phyloP scores from a whole-genome alignment of 2,888 invertebrate genomes.

The Drosophila putrida region DNA sequence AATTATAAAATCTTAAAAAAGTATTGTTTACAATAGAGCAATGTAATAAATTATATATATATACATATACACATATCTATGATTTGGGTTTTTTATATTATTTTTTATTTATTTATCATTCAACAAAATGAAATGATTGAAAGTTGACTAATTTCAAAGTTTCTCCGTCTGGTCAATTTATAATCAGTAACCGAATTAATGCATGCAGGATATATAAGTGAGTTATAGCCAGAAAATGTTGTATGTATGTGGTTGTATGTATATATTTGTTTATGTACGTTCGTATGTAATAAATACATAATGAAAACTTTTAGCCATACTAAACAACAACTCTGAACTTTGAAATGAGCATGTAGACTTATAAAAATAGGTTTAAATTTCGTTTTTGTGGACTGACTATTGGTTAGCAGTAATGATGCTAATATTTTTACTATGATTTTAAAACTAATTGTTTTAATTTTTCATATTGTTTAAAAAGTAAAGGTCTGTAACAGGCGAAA shows the following conservation, averaged over 20 bases:
- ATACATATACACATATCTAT: neutral
- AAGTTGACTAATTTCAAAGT: slow-evolving; percentile 6
- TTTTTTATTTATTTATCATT: neutral
- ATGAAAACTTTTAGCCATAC: neutral
- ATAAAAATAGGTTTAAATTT: slow-evolving; percentile 1
- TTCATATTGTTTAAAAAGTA: no score
- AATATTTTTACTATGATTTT: neutral
- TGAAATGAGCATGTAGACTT: slow-evolving; percentile 7
- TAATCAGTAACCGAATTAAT: slow-evolving; percentile 15
- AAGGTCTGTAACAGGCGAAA: no score
- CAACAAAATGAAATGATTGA: neutral
- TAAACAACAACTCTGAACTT: neutral
- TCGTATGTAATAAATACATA: slow-evolving; percentile 23
- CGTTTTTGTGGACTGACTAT: neutral
- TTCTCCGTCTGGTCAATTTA: slow-evolving; percentile 49
- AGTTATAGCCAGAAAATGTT: slow-evolving; percentile 31
- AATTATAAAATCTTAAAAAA: slow-evolving; percentile 21
- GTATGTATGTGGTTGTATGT: slow-evolving; percentile 42
- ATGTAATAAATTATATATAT: slow-evolving; percentile 47
- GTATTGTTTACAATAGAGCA: slow-evolving; percentile 40
- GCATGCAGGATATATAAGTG: slow-evolving; percentile 9
- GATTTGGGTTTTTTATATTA: neutral
- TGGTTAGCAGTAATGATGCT: neutral
- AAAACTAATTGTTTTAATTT: neutral
- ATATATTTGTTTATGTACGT: slow-evolving; percentile 16